Conservation (phyloP, 1,140 invertebrate species). For the Portunus trituberculatus region DNA sequence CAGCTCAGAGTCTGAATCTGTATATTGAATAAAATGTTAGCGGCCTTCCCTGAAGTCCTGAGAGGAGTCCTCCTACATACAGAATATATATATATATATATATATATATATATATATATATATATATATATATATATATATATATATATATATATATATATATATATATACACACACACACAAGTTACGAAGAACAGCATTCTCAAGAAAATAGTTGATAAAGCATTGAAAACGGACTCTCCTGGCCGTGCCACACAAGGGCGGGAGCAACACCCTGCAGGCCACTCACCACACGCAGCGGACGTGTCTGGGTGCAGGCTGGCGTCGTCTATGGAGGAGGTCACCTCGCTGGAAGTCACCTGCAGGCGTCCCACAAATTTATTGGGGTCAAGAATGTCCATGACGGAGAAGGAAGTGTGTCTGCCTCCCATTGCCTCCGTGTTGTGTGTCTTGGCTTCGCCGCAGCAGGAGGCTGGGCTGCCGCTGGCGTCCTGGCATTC, state of each 20-base stretch:
- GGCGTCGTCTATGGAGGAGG: conserved; percentile 68
- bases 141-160: conserved; percentile 47
- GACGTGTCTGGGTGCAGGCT: conserved; percentile 60
- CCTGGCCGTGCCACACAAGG: too few species aligned
- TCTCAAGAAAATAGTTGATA: too few species aligned
- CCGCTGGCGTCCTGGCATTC: not conserved
- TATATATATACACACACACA: conserved; percentile 45
- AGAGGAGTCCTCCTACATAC: too few species aligned
- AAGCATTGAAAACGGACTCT: too few species aligned
- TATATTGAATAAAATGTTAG: not conserved
- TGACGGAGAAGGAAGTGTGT: conserved; percentile 74
- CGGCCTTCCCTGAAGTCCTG: too few species aligned
- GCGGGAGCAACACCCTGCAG: not conserved
- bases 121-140: conserved; percentile 25
- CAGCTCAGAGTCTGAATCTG: conserved; percentile 66
- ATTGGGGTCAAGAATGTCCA: conserved; percentile 73
- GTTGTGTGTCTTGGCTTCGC: conserved; percentile 27
- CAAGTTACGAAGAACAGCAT: not conserved
- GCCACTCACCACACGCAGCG: conserved; percentile 56
- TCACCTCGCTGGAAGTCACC: conserved; percentile 65
- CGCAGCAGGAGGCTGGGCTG: not conserved
- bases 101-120: not conserved
- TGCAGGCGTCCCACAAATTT: conserved; percentile 73
- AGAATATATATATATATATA: conserved; percentile 1
- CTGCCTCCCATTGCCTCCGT: conserved; percentile 29